Base-by-base conservation (phyloP, 35 echinoderm and acorn worm genomes). In the Amphiura filiformis region DNA sequence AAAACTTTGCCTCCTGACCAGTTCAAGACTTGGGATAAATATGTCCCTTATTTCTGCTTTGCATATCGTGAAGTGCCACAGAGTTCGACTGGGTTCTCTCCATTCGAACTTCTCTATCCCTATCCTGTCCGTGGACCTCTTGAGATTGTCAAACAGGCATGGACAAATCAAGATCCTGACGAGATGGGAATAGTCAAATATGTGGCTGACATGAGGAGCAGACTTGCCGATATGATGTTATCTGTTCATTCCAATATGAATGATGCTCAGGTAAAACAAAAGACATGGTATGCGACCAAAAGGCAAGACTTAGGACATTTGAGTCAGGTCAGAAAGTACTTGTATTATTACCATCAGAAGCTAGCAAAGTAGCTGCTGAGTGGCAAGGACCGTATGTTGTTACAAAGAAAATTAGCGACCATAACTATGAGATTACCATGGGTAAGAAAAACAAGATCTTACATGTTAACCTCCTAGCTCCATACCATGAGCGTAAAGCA, bases 301-400 rank as follows among this genome's bases (percentile, higher is more conserved):
- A 32, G 23, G 61, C 88, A 13, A 82, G 14, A 37, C 2, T 1
- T 14, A 34, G 57, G 12, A 75, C 57, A 35, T 90, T 75, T 39
- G 37, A 39, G 0, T 18, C 70, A 4, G 88, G 88, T 33, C 47
- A 89, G 32, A 41, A 77, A 80, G 88, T 90, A 47, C 57, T 90
- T 15, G 32, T 90, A 31, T 77, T 90, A 15, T 34, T 90, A 70
- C 88, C 88, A 28, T 22, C 18, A 1, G 88, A 36, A 15, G 31
- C 33, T 17, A 9, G 34, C 17, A 90, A 90, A 75, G 1, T 90
- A 1, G 32, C 26, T 20, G 0, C 28, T 13, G 37, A 90, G 80
- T 90, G 88, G 88, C 34, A 82, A 30, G 88, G 88, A 76, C 88
- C 88, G 12, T 83, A 65, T 34, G 12, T 7, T 35, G 56, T 90